phyloP scores from a whole-genome alignment of 2,113 vertebrate species.

The Recurvirostra avosetta region DNA sequence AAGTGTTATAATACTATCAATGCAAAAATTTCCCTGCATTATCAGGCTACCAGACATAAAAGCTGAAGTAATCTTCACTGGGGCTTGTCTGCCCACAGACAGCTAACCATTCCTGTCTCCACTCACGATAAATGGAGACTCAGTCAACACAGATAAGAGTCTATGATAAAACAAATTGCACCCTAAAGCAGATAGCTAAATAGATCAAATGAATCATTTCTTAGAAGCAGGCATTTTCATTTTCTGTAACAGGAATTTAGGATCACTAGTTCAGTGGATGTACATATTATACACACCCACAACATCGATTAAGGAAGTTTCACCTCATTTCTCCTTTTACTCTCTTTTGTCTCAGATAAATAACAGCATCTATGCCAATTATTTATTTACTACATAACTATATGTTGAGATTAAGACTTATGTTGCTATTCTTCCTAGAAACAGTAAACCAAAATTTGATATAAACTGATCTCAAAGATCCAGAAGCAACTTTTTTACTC shows the following conservation, averaged over 20 bases:
- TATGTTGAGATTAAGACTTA: neutral
- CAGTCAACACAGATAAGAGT: neutral
- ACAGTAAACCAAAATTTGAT: neutral
- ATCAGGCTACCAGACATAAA: neutral
- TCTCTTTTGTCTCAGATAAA: neutral
- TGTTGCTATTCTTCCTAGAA: neutral
- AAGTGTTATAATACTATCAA: neutral
- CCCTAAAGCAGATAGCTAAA: constrained; percentile 10
- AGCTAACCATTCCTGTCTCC: neutral
- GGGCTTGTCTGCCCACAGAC: rapidly evolving
- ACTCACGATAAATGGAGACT: neutral
- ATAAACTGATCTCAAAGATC: neutral
- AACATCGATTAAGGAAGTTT: neutral
- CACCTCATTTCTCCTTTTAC: neutral
- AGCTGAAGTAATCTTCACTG: neutral
- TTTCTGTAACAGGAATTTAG: neutral
- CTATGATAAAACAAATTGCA: constrained; percentile 13
- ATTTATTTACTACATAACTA: neutral
- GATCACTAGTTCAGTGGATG: neutral
- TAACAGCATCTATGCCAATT: neutral
- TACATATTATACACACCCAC: neutral
- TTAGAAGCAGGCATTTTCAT: neutral
- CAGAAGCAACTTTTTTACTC: neutral
- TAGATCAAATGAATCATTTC: neutral
- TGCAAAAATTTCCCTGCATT: neutral